Base-by-base conservation (phyloP, 1,140 invertebrate species). In the Leguminivora glycinivorella region DNA sequence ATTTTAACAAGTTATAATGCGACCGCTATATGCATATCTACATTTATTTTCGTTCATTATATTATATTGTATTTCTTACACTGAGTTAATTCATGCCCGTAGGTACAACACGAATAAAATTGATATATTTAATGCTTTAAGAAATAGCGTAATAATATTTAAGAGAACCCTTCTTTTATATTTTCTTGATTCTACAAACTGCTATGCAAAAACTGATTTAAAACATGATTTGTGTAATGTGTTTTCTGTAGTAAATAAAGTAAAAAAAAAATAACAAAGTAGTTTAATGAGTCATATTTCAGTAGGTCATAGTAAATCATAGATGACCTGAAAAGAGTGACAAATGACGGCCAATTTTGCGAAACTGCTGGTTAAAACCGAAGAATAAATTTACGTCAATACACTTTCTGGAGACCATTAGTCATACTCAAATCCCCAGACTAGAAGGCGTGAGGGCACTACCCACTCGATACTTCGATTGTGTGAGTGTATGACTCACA, bases 401-500 rank as follows among this genome's bases (percentile, higher is more conserved):
- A 31, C 14, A 7, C 14, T 63, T 26, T 17, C 47, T 52, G 7
- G 40, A 29, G 58, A 4, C 3, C 12, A 72, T 72, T 72, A 72
- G 31, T 72, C 71, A 72, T 72, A 66, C 19, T 19, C 25, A 68
- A 58, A 68, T 38, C 67, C 58, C 22, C 71, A 43, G 25, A 69
- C 26, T 24, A 29, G 24, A 69, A 34, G 67, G 56, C 56, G 56
- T 63, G 10, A 31, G 40, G 40, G 25, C 25, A 29, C 56, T 29
- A 31, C 71, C 67, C 38, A 72, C 70, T 60, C 70, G 22, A 25
- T 52, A 31, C 70, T 69, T 40, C 29, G 14, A 7, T 14, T 67
- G 40, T 43, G 40, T 47, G 17, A 25, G 63, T 66, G 69, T 47
- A 68, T 76, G 72, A 70, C 67, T 70, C 68, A 66, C 67, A 75